A percentile compares a stretch with the other conserved stretches of the same genome.
phyloP scores from a whole-genome alignment of 2,888 invertebrate genomes.

The Artemia sinica region DNA sequence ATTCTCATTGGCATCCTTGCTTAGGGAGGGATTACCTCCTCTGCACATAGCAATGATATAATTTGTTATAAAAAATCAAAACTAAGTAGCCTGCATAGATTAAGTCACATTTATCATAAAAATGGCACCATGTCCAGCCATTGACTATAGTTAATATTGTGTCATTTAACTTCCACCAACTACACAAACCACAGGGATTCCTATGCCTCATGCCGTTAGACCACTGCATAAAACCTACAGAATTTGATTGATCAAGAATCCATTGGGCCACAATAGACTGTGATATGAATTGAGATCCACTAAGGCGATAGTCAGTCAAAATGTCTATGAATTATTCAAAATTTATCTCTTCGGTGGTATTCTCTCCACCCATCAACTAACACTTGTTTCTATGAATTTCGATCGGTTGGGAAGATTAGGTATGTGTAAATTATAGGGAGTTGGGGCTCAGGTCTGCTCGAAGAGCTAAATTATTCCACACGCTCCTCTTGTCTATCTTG shows the following conservation, averaged over 20 bases:
- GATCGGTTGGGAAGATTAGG: conserved; percentile 1
- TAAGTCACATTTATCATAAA: neutral
- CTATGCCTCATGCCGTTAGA: neutral
- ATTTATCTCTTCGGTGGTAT: conserved; percentile 8
- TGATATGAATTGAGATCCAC: conserved; percentile 8
- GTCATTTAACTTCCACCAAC: neutral
- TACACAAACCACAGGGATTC: neutral
- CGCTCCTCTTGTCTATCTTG: too few relatives aligned
- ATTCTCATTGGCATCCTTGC: too few relatives aligned
- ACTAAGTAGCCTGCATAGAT: neutral
- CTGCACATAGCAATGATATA: too few relatives aligned
- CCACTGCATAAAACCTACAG: conserved; percentile 10
- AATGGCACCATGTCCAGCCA: too few relatives aligned
- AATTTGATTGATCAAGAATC: conserved; percentile 2
- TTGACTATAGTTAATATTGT: conserved; percentile 5
- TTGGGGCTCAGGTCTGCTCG: neutral
- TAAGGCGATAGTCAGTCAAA: conserved; percentile 9
- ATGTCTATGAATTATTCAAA: conserved; percentile 9
- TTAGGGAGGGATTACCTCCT: too few relatives aligned
- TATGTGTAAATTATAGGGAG: conserved; percentile 10
- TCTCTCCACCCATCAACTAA: conserved; percentile 9
- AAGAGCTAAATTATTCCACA: neutral
- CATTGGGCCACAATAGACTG: neutral
- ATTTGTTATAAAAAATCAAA: too few relatives aligned
- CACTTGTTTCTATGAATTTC: conserved; percentile 13